Evolutionary conservation across 2,888 invertebrate species (phyloP), one percentile per base, ranked within the genome.

Genomic region (Andricus quercusramuli): DNA sequence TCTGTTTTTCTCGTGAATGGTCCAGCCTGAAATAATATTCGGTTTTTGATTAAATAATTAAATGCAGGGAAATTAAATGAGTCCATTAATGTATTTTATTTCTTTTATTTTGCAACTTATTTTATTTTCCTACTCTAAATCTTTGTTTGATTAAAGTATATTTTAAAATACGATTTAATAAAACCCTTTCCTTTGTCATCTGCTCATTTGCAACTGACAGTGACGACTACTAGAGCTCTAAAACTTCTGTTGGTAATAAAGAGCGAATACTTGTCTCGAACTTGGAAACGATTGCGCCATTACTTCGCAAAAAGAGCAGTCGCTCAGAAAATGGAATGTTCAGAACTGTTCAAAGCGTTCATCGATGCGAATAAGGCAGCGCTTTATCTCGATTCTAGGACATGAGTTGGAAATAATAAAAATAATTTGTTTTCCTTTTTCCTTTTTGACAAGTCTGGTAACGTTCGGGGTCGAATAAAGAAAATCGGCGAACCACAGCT

Each of bases 331-430:
- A 68, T 68, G 22, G 44, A 68, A 68, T 47, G 5, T 68, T 47
- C 44, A 25, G 25, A 47, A 41, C 25, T 68, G 25, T 17, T 68
- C 44, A 44, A 44, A 68, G n/a, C 25, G 44, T 41, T 68, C 68
- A 25, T 44, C 68, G 68, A 68, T 15, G 68, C 44, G 44, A 25
- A 68, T 47, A 68, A 47, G 47, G 68, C 25, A 68, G n/a, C 11
- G 41, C 44, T 68, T 44, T 68, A 25, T 47, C 68, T n/a, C 22
- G 67, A 41, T 41, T 67, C 32, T 32, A 13, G 41, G 41, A 67
- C 70, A 11, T 20, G 29, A 56, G n/a, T 51, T 70, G 70, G 47
- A 70, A 47, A 70, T 70, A 70, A 68, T 70, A 70, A 51, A 51
- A 70, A 25, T 68, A 68, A 15, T 47, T 68, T 68, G 1, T 51